These are phyloP conservation scores for Condylostylus longicornis DNA, from an alignment of 1,140 invertebrate genomes.

Conservation along the genomic window DNA sequence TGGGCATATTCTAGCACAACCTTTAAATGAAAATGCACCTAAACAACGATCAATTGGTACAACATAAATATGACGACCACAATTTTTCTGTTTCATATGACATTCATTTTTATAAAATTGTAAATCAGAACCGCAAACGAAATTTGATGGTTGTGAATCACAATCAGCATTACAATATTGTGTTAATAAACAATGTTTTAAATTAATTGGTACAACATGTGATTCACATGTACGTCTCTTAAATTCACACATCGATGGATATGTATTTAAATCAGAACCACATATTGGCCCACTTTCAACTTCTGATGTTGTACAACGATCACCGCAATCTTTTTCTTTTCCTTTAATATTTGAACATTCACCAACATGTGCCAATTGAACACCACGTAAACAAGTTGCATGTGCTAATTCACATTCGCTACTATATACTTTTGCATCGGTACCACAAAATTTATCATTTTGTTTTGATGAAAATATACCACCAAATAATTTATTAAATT, in stretches of 20 bases:
- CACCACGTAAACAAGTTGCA: slow-evolving; percentile 65
- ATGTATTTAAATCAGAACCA: slow-evolving; percentile 82
- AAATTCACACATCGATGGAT: slow-evolving; percentile 78
- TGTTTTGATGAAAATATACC: slow-evolving; percentile 27
- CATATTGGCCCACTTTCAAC: slow-evolving; percentile 61
- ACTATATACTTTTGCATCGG: slow-evolving; percentile 64
- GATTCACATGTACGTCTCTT: slow-evolving; percentile 68
- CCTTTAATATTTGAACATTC: slow-evolving; percentile 60
- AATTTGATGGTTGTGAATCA: slow-evolving; percentile 47
- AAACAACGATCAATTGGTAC: slow-evolving; percentile 72
- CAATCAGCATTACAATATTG: slow-evolving; percentile 64
- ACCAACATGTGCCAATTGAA: slow-evolving; percentile 72
- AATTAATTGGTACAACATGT: slow-evolving; percentile 60
- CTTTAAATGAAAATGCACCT: slow-evolving; percentile 64
- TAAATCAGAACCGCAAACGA: slow-evolving; percentile 84
- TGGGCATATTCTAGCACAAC: slow-evolving; percentile 73
- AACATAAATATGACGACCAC: slow-evolving; percentile 78
- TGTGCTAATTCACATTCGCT: slow-evolving; percentile 68
- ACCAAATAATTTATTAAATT: slow-evolving; percentile 29
- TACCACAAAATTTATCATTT: slow-evolving; percentile 64
- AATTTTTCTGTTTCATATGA: slow-evolving; percentile 82
- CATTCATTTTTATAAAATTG: slow-evolving; percentile 85
- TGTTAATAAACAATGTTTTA: slow-evolving; percentile 66
- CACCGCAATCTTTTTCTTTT: slow-evolving; percentile 51
- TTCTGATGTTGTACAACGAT: slow-evolving; percentile 50